Base-by-base conservation (phyloP, 2,797 vertebrate genomes). In the Clarias laeviceps region DNA sequence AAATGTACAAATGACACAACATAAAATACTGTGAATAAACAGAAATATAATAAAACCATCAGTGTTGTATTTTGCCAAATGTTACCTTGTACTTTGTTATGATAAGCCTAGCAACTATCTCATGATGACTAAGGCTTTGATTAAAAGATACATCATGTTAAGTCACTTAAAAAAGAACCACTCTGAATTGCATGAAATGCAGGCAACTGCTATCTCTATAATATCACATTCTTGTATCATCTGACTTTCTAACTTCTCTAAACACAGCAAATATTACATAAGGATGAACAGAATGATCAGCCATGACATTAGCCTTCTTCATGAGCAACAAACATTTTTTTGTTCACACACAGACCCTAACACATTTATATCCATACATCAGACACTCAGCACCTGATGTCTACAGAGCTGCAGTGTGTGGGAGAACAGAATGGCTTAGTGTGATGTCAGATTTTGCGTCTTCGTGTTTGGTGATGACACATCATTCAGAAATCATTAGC, bases 401-500 rank as follows among this genome's bases (percentile, higher is more conserved):
- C 86, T 88, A 88, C 83, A 80, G 86, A 66, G 82, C 84, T 32
- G 74, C 86, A 89, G 87, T 87, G 88, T 90, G 86, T 84, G 85
- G 85, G 88, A 83, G 61, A 89, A 89, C 91, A 85, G 89, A 92
- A 90, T 93, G 89, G 88, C 89, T 92, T 90, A 91, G 90, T 84
- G 89, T 77, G 86, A 91, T 90, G 88, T 93, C 91, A 93, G 80
- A 66, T 61, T 82, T 86, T 79, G 57, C 57, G 5, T 79, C 12
- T 79, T 62, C 12, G 11, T 79, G 57, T 87, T 84, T 90, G 87
- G 90, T 91, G 24, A 84, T 88, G 86, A 90, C 86, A 66, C 86
- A 85, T 78, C 64, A 88, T 82, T 88, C 87, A 86, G 87, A 87
- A 85, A 88, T 72, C 85, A 87, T 88, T 87, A 91, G 90, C 79